Percentiles rank a stretch among this genome's conserved stretches.
Conservation (phyloP, 2,888 invertebrate species). For the Orchesellides sinensis region DNA sequence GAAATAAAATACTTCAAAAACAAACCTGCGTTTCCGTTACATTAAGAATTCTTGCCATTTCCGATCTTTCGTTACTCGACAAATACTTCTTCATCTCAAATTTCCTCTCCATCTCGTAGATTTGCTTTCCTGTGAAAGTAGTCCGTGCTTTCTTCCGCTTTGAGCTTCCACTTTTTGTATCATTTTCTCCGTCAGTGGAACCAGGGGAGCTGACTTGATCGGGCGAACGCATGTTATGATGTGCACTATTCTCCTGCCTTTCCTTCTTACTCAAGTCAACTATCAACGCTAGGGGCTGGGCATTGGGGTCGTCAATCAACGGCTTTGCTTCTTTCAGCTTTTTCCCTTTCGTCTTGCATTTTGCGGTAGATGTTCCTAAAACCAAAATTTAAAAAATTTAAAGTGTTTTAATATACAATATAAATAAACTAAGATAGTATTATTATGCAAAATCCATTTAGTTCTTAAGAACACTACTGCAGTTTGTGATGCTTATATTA, state of each 20-base stretch:
- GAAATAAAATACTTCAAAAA: too few species aligned
- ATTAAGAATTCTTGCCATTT: constrained; percentile 94
- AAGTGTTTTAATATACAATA: too few species aligned
- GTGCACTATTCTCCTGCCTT: background rate
- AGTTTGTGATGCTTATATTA: too few species aligned
- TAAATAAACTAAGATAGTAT: too few species aligned
- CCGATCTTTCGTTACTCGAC: constrained; percentile 94
- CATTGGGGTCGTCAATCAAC: constrained; percentile 9
- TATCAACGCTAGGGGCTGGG: constrained; percentile 43
- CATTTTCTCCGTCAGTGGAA: constrained; percentile 47
- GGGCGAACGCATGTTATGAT: background rate
- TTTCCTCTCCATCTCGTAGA: constrained; percentile 97
- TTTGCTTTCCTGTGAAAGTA: constrained; percentile 96
- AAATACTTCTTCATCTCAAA: constrained; percentile 96
- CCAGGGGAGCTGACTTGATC: constrained; percentile 28
- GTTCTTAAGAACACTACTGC: too few species aligned
- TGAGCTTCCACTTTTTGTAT: constrained; percentile 75
- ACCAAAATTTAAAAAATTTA: too few species aligned
- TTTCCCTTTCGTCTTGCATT: constrained; percentile 33
- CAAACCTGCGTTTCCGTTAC: constrained; percentile 97
- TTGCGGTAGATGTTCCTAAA: constrained; percentile 39
- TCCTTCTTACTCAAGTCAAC: constrained; percentile 55
- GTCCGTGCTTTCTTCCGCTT: constrained; percentile 93
- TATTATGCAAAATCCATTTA: too few species aligned
- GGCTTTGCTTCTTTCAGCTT: constrained; percentile 22